Conservation (phyloP, 2,888 invertebrate genomes). For the Aphodius sticticus region DNA sequence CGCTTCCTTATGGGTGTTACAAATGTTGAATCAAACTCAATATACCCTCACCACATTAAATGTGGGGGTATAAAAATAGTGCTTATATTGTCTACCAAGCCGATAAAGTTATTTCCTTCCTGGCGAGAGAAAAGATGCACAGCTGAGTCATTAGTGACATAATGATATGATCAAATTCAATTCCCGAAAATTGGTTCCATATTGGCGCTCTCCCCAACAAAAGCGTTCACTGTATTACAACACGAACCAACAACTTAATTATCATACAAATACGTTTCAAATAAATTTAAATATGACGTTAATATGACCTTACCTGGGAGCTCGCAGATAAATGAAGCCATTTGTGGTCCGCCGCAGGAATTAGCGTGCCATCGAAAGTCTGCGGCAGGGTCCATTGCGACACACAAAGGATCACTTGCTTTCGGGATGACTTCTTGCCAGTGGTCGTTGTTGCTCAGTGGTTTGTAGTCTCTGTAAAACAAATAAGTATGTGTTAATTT, state of each 20-base stretch:
- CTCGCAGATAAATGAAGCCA: slow-evolving; percentile 82
- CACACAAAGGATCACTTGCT: slow-evolving; percentile 70
- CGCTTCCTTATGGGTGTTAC: too few species aligned
- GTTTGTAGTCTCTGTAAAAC: slow-evolving; percentile 65
- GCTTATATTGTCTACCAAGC: too few species aligned
- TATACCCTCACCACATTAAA: too few species aligned
- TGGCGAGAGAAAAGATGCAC: too few species aligned
- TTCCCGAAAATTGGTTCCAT: too few species aligned
- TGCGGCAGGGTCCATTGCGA: slow-evolving; percentile 76
- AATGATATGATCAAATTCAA: too few species aligned
- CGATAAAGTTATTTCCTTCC: too few species aligned
- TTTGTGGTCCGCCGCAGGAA: slow-evolving; percentile 78
- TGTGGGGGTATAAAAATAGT: too few species aligned
- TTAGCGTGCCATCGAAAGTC: slow-evolving; percentile 82
- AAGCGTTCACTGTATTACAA: too few species aligned
- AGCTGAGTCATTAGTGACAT: too few species aligned
- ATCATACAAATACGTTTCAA: neutral
- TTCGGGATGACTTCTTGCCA: slow-evolving; percentile 75
- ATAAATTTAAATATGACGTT: slow-evolving; percentile 9
- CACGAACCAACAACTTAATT: neutral
- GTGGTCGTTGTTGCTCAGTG: slow-evolving; percentile 71
- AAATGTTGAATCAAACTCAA: too few species aligned
- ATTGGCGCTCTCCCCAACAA: too few species aligned
- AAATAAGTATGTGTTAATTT: neutral
- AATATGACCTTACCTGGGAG: slow-evolving; percentile 70